Percentiles rank a stretch among this genome's conserved stretches.
phyloP scores from a whole-genome alignment of 2,113 vertebrate genomes.

The Phyllopteryx taeniolatus region DNA sequence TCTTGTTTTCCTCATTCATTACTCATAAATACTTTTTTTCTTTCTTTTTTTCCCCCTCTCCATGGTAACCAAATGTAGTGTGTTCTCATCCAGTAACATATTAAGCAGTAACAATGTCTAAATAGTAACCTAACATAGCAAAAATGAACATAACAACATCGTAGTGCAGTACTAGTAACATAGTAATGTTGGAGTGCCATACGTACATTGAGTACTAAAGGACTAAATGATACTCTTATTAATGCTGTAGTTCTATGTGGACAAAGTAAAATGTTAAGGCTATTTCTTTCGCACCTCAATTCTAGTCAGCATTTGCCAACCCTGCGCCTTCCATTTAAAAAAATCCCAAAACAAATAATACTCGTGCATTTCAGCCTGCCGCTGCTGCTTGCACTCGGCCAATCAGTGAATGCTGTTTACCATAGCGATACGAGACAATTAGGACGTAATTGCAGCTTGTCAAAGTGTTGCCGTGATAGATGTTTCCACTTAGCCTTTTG shows the following conservation, averaged over 20 bases:
- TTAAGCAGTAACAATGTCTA: background rate
- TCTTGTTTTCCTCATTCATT: conserved; percentile 54
- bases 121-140: too few species aligned
- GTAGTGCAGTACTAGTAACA: too few species aligned
- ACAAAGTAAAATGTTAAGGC: too few species aligned
- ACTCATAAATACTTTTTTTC: conserved; percentile 54
- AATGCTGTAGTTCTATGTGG: too few species aligned
- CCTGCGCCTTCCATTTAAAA: too few species aligned
- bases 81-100: background rate
- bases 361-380: conserved; percentile 20
- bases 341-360: background rate
- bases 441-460: conserved; percentile 22
- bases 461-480: conserved; percentile 9
- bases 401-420: conserved; percentile 29
- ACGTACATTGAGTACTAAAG: too few species aligned
- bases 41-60: conserved; percentile 5
- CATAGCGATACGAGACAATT: conserved; percentile 22
- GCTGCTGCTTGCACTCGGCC: conserved; percentile 38
- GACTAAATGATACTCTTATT: too few species aligned
- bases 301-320: too few species aligned
- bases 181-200: too few species aligned
- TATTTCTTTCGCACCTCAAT: too few species aligned
- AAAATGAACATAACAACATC: too few species aligned
- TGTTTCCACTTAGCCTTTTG: conserved; percentile 32
- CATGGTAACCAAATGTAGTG: background rate